These are phyloP conservation scores for Macroteleia sp. DNA, from an alignment of 2,888 invertebrate species.

Conservation along the genomic window DNA sequence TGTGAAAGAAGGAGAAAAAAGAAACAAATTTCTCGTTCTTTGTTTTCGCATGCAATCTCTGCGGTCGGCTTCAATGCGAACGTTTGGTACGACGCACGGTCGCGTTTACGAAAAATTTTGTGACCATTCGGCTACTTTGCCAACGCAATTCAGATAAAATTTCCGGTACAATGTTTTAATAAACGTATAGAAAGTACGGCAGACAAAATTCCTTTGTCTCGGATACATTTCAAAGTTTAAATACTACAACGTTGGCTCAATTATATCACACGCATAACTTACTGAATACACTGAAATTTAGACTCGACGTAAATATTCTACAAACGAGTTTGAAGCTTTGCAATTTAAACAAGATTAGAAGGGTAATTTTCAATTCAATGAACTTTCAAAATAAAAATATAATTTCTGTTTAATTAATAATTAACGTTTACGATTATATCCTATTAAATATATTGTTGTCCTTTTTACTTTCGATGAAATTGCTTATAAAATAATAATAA, in stretches of 20 bases:
- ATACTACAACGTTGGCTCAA: not conserved
- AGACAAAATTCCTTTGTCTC: slow-evolving; percentile 12
- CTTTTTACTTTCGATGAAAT: too few relatives aligned
- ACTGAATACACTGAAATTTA: not conserved
- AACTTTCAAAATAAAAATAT: too few relatives aligned
- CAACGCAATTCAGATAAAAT: slow-evolving; percentile 19
- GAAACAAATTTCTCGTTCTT: too few relatives aligned
- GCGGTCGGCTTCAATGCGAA: slow-evolving; percentile 15
- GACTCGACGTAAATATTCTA: not conserved
- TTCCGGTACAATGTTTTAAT: slow-evolving; percentile 28
- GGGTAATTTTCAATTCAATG: too few relatives aligned
- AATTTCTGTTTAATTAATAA: too few relatives aligned
- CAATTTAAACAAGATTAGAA: too few relatives aligned
- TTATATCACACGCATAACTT: not conserved
- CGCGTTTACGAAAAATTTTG: slow-evolving; percentile 13
- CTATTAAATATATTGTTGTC: too few relatives aligned
- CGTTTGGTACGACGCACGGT: slow-evolving; percentile 11
- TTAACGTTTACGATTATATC: too few relatives aligned
- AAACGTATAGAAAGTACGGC: slow-evolving; percentile 25
- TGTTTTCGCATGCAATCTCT: slow-evolving; percentile 17
- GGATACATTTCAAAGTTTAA: slow-evolving; percentile 12
- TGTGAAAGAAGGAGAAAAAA: slow-evolving; percentile 37
- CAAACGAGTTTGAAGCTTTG: too few relatives aligned
- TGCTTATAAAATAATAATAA: too few relatives aligned
- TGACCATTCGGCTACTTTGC: slow-evolving; percentile 21